Conservation (phyloP, 2,113 vertebrate species). For the Trichechus manatus region DNA sequence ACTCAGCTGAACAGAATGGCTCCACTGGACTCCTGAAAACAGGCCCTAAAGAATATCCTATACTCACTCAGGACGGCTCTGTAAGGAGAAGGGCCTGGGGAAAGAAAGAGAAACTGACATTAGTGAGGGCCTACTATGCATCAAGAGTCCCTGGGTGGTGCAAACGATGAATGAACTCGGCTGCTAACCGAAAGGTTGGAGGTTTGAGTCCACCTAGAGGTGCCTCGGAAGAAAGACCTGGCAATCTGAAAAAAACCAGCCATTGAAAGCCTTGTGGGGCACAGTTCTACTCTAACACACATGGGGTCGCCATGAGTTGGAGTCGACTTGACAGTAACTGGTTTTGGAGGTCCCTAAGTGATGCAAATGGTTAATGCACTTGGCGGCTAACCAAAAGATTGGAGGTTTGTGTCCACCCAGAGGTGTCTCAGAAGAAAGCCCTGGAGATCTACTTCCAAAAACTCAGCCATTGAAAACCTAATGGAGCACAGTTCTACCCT, state of each 20-base stretch:
- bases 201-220: no score
- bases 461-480: neutral
- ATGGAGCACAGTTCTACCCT: neutral
- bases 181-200: neutral
- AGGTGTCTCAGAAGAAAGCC: neutral
- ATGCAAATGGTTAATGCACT: neutral
- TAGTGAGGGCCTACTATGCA: fast-evolving
- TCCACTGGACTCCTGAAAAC: neutral
- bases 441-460: neutral
- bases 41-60: neutral
- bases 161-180: no score
- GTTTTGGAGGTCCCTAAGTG: neutral
- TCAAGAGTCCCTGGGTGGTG: fast-evolving
- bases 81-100: neutral
- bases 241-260: no score
- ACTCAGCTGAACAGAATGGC: conserved; percentile 27
- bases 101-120: neutral
- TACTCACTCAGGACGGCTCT: no score
- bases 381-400: neutral
- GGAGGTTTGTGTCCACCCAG: neutral
- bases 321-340: neutral
- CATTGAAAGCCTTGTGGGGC: no score
- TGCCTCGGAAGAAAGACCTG: no score
- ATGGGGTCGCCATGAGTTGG: fast-evolving
- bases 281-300: no score